These are phyloP conservation scores for Melanogrammus aeglefinus DNA, from an alignment of 2,797 vertebrate genomes.

Conservation along the genomic window DNA sequence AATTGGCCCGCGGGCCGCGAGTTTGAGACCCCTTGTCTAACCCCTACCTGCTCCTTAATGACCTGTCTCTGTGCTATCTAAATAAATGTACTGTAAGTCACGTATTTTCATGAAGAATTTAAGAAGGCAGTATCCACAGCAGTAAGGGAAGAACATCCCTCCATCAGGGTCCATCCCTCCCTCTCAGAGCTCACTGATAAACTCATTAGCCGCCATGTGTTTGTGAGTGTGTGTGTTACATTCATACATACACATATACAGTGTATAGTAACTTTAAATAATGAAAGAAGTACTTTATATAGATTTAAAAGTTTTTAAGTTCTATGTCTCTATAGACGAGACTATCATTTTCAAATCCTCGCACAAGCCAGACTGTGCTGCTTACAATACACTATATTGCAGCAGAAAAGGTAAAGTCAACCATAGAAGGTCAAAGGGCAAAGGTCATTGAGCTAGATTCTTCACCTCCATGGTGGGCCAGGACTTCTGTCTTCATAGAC, in stretches of 20 bases:
- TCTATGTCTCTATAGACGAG: background rate
- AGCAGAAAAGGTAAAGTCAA: background rate
- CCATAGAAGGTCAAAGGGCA: background rate
- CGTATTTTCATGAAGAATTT: background rate
- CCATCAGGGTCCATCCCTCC: no score
- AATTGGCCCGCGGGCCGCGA: no score
- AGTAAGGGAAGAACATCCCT: background rate
- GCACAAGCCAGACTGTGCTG: background rate
- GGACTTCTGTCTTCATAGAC: background rate
- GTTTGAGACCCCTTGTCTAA: no score
- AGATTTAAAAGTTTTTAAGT: no score
- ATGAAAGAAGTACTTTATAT: background rate
- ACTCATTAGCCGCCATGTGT: no score
- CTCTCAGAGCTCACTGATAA: background rate
- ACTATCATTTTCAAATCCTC: background rate
- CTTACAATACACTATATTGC: background rate
- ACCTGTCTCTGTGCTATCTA: no score
- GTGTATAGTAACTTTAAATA: background rate
- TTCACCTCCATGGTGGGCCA: background rate
- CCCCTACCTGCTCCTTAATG: no score
- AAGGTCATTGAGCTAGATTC: background rate
- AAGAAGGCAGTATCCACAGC: no score
- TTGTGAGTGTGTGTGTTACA: background rate
- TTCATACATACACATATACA: no score
- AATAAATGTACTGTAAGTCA: no score